Evolutionary conservation across 2,888 invertebrate species (phyloP).

Genomic region (Nezara viridula): DNA sequence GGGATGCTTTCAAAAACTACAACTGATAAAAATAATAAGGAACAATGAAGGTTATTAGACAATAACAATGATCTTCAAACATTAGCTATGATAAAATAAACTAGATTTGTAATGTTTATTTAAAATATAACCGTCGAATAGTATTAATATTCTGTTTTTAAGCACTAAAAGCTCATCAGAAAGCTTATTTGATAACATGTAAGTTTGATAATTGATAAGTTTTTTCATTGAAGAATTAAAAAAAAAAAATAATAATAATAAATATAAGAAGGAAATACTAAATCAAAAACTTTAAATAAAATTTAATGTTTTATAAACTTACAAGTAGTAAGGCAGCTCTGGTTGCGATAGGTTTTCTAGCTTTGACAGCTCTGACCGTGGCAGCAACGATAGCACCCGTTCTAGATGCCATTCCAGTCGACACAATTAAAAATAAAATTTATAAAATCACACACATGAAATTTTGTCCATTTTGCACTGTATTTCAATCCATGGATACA

Average conservation of each 20-base stretch:
- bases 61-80: neutral
- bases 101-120: neutral
- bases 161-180: neutral
- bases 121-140: neutral
- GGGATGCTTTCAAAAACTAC: neutral
- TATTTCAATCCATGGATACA: conserved; percentile 4
- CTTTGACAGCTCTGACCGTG: conserved; percentile 89
- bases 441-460: conserved; percentile 27
- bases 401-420: conserved; percentile 62
- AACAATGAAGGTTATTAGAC: neutral
- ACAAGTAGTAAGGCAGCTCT: conserved; percentile 86
- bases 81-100: neutral
- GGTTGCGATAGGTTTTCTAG: conserved; percentile 82
- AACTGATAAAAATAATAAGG: neutral
- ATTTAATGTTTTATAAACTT: conserved; percentile 65
- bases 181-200: neutral
- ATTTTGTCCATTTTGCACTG: conserved; percentile 32
- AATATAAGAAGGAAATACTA: neutral
- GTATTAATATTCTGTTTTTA: neutral
- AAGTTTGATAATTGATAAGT: neutral
- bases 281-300: neutral
- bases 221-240: neutral
- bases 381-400: conserved; percentile 81
- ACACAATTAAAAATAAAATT: neutral
- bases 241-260: no score